These are phyloP conservation scores for Cardinalis cardinalis DNA, from an alignment of 2,113 vertebrate genomes.

Conservation along the genomic window DNA sequence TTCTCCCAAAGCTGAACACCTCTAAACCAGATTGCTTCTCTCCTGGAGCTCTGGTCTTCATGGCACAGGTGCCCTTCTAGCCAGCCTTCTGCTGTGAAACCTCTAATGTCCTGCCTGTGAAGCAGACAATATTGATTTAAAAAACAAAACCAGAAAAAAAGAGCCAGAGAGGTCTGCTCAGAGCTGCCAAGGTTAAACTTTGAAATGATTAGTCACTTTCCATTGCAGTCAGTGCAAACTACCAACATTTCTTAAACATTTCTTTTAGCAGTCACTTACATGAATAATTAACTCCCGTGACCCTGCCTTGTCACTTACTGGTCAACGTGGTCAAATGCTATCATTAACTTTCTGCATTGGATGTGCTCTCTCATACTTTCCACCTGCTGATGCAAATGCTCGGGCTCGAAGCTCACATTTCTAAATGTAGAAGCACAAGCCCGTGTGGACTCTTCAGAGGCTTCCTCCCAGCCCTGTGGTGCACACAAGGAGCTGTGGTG, in stretches of 20 bases:
- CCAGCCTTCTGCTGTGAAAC: background rate
- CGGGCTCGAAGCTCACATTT: background rate
- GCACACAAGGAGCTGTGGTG: background rate
- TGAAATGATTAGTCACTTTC: constrained; percentile 30
- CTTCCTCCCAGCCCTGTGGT: background rate
- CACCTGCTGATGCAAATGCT: background rate
- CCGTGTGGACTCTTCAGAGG: background rate
- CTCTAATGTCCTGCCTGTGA: background rate
- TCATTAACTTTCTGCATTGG: constrained; percentile 7
- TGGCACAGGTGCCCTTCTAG: background rate
- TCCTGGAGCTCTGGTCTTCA: background rate
- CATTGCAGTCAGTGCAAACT: constrained; percentile 39
- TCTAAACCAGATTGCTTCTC: background rate
- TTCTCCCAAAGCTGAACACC: background rate
- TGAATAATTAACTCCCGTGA: constrained; percentile 64
- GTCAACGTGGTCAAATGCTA: constrained; percentile 25
- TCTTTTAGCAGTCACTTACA: constrained; percentile 35
- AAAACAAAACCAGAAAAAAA: background rate
- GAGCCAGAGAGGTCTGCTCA: constrained; percentile 20
- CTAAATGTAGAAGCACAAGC: background rate
- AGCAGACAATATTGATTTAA: background rate
- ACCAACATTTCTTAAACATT: constrained; percentile 19
- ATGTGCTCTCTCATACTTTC: constrained; percentile 17
- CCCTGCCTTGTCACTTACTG: constrained; percentile 39
- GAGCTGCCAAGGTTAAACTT: constrained; percentile 47